Conservation (phyloP, 2,888 invertebrate species). For the Drosophila paucipuncta region DNA sequence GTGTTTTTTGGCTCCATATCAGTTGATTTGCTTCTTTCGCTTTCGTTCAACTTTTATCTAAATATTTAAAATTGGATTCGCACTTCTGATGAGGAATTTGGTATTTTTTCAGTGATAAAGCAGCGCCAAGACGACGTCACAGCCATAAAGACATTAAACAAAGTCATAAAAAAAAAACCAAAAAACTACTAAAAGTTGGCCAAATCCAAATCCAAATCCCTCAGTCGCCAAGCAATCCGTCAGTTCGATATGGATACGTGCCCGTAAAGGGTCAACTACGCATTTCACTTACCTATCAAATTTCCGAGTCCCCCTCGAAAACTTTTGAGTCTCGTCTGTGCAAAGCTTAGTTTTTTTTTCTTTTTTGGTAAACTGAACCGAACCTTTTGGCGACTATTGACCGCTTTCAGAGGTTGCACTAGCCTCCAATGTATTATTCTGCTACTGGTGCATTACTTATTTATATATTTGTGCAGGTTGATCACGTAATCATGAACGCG, state of each 20-base stretch:
- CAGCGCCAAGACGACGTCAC: constrained; percentile 49
- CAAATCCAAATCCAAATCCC: constrained; percentile 44
- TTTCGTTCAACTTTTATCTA: constrained; percentile 69
- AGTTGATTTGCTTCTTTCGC: constrained; percentile 68
- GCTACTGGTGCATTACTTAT: constrained; percentile 3
- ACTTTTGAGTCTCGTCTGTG: constrained; percentile 12
- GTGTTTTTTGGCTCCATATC: constrained; percentile 55
- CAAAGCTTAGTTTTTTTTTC: neutral
- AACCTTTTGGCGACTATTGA: constrained; percentile 2
- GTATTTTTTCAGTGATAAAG: constrained; percentile 63
- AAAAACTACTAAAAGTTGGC: constrained; percentile 33
- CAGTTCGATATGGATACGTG: constrained; percentile 49
- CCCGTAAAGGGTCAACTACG: constrained; percentile 37
- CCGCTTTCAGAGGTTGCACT: constrained; percentile 14
- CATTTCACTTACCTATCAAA: constrained; percentile 34
- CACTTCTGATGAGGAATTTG: constrained; percentile 57
- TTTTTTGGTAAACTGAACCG: neutral
- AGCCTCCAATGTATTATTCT: constrained; percentile 18
- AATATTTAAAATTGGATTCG: constrained; percentile 75
- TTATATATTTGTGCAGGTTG: constrained; percentile 35
- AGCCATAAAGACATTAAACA: constrained; percentile 45
- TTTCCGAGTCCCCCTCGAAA: constrained; percentile 24
- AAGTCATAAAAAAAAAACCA: constrained; percentile 31
- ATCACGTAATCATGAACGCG: constrained; percentile 46
- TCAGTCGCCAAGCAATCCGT: constrained; percentile 38